phyloP scores from a whole-genome alignment of 2,797 vertebrate species.

The Antrozous pallidus region DNA sequence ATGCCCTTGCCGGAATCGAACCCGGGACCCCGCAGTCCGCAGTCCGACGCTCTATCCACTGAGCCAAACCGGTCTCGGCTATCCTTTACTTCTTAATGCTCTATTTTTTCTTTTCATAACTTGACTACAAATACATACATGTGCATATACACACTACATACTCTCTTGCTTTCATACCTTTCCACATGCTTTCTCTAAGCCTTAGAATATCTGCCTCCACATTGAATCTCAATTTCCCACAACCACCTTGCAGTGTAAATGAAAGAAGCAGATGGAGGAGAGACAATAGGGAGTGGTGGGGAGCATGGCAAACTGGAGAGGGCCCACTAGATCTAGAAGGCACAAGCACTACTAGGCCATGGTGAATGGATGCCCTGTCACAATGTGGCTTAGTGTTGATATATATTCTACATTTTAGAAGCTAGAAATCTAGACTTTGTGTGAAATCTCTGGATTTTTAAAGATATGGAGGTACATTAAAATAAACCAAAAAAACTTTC shows the following conservation, averaged over 20 bases:
- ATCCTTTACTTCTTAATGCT: background rate
- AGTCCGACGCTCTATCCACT: too few relatives aligned
- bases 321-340: background rate
- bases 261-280: background rate
- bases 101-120: background rate
- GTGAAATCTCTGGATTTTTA: background rate
- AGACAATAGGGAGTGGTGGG: background rate
- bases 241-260: background rate
- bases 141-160: fast-evolving
- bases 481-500: background rate
- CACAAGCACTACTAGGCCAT: background rate
- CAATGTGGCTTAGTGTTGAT: background rate
- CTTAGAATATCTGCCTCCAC: background rate
- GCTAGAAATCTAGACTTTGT: background rate
- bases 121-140: too few relatives aligned
- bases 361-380: background rate
- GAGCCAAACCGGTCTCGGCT: too few relatives aligned
- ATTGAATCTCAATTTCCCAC: background rate
- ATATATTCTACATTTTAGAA: background rate
- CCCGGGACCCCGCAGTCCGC: too few relatives aligned
- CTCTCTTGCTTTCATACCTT: background rate
- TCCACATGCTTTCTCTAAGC: background rate
- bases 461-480: background rate
- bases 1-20: too few relatives aligned
- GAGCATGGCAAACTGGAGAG: background rate